These are phyloP conservation scores for Dendrolimus kikuchii DNA, from an alignment of 1,140 invertebrate species.

Conservation along the genomic window DNA sequence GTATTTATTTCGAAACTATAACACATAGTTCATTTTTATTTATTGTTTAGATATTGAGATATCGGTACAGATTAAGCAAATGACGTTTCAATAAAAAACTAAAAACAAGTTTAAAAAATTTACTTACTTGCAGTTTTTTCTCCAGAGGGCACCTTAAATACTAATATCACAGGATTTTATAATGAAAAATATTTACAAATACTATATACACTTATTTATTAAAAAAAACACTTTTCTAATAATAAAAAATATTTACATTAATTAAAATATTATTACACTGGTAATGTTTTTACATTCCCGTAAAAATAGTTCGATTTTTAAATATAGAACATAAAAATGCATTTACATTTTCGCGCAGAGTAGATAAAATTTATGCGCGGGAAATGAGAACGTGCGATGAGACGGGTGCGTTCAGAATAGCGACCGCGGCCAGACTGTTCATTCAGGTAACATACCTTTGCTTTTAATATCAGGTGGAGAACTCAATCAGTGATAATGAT, in stretches of 20 bases:
- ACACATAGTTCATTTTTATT: not conserved
- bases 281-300: conserved; percentile 18
- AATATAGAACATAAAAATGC: conserved; percentile 21
- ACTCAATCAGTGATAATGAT: conserved; percentile 51
- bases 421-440: conserved; percentile 30
- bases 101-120: conserved; percentile 23
- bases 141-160: conserved; percentile 27
- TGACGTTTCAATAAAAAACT: conserved; percentile 2
- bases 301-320: conserved; percentile 14
- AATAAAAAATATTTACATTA: conserved; percentile 37
- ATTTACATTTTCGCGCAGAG: conserved; percentile 35
- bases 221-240: conserved; percentile 25
- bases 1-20: no score
- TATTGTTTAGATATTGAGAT: not conserved
- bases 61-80: not conserved
- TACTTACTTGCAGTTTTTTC: conserved; percentile 42
- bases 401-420: conserved; percentile 26
- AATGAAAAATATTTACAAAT: conserved; percentile 18
- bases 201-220: not conserved
- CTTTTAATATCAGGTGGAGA: conserved; percentile 50
- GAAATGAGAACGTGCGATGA: conserved; percentile 2
- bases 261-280: conserved; percentile 31
- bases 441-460: conserved; percentile 23
- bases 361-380: no score
- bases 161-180: conserved; percentile 65